Evolutionary conservation across 1,140 invertebrate species (phyloP), one percentile per base, ranked within the genome.

Genomic region (Scylla paramamosain): DNA sequence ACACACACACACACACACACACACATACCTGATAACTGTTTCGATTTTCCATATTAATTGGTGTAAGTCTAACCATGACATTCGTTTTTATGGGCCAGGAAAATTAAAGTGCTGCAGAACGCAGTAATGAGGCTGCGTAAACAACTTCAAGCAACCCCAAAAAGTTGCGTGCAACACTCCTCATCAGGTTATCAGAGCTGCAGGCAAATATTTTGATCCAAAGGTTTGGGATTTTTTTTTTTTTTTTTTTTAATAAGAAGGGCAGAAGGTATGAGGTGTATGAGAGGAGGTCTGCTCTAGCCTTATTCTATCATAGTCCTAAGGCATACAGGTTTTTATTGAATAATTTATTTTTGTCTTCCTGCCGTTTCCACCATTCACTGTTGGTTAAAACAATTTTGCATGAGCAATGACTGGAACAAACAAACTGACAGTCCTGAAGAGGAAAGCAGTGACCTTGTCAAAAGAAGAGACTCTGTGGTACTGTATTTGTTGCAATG

Each of bases 401-500:
- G 14, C 28, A 46, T 91, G 25, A 90, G 25, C 31, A 46, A 8
- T 91, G 89, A 39, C 46, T 91, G 89, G 89, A 91, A n/a, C 46
- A 46, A 91, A 29, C n/a, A 8, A 16, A 91, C 46, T 91, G n/a
- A 48, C n/a, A 52, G 28, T 91, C 28, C 89, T 91, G 7, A 52
- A 45, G 46, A 52, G n/a, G 16, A 91, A 48, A 29, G 46, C 89
- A 29, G 31, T 8, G 46, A 20, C 39, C 89, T 46, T 46, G 89
- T 12, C 32, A 52, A 52, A 32, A 45, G 6, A 45, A 46, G 89
- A 48, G 28, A 91, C 12, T 45, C 46, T 91, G 89, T 91, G 89
- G 89, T 39, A 46, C 48, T 46, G 89, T 91, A 20, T 91, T 91
- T 91, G 89, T 48, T 48, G 89, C 89, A 91, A 91, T 91, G 32